Conservation (phyloP, 35 echinoderm and acorn worm species). For the Lytechinus pictus region DNA sequence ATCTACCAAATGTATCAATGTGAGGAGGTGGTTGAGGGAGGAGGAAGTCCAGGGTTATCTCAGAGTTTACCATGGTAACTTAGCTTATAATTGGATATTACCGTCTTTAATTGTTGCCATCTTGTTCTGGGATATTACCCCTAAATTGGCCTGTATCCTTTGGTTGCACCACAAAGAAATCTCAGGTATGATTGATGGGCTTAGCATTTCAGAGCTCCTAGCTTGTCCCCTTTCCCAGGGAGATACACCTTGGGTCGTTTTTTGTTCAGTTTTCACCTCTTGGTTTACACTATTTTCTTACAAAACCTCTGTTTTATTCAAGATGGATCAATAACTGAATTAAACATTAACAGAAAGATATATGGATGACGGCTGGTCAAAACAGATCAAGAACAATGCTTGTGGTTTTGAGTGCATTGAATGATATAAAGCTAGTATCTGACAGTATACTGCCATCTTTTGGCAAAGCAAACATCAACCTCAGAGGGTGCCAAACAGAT, state of each 20-base stretch:
- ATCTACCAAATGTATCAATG: not conserved
- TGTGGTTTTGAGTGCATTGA: not conserved
- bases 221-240: not conserved
- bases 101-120: not conserved
- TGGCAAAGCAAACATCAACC: not conserved
- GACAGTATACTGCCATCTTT: not conserved
- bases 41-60: constrained; percentile 9
- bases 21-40: not conserved
- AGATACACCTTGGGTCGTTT: not conserved
- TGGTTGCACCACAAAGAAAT: constrained; percentile 18
- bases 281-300: not conserved
- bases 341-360: not conserved
- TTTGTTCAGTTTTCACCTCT: not conserved
- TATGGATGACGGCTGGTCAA: not conserved
- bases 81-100: not conserved
- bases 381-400: not conserved
- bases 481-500: no score
- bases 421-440: not conserved
- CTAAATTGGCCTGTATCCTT: not conserved
- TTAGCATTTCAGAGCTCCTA: not conserved
- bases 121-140: constrained; percentile 1
- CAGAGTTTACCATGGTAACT: not conserved
- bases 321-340: not conserved
- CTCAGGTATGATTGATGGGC: not conserved
- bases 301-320: not conserved